Conservation (phyloP, 2,797 vertebrate genomes). For the Darevskia mixta region DNA sequence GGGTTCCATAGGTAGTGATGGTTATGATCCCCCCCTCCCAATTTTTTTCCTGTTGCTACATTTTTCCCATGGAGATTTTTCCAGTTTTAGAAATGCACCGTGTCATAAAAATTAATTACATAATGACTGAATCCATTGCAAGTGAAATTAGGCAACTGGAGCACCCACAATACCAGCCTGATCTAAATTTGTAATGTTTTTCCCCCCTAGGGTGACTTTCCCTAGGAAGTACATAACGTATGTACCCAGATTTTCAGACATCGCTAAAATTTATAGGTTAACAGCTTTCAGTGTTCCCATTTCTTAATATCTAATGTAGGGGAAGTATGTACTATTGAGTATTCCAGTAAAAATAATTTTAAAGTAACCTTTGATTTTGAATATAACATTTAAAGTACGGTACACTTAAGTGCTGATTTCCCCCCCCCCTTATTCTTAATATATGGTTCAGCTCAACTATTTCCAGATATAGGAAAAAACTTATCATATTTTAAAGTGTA, state of each 20-base stretch:
- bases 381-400: background rate
- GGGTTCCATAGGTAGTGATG: too few species aligned
- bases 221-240: background rate
- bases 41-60: too few species aligned
- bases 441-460: background rate
- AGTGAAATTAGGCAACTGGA: too few species aligned
- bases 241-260: background rate
- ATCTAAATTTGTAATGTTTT: background rate
- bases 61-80: too few species aligned
- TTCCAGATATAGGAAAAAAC: background rate
- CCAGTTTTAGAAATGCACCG: too few species aligned
- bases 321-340: background rate
- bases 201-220: background rate
- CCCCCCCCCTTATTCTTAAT: background rate
- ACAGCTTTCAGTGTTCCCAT: background rate
- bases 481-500: background rate
- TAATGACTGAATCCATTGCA: too few species aligned
- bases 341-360: background rate
- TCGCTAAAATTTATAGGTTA: background rate
- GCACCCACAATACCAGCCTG: too few species aligned
- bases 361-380: background rate
- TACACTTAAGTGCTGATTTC: background rate
- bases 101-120: too few species aligned
- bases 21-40: too few species aligned
- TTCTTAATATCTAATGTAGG: background rate